These are phyloP conservation scores for Brenthis daphne DNA, from an alignment of 2,888 invertebrate species.

Conservation along the genomic window DNA sequence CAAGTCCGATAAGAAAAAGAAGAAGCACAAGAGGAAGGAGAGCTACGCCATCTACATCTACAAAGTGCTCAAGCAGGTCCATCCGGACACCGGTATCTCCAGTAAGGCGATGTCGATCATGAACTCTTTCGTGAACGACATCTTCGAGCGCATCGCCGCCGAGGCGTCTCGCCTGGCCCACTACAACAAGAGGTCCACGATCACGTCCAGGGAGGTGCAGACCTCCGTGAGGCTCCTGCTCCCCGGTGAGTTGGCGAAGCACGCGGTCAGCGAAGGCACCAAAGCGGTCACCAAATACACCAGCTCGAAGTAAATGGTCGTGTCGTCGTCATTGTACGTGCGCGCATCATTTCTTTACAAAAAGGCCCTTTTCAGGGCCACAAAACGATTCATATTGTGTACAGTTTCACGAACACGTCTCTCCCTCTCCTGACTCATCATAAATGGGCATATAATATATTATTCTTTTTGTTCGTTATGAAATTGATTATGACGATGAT, in stretches of 20 bases:
- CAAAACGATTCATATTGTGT: no score
- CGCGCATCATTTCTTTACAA: slow-evolving; percentile 62
- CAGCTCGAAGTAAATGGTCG: slow-evolving; percentile 78
- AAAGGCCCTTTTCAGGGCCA: no score
- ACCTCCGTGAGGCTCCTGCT: slow-evolving; percentile 85
- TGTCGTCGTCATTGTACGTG: slow-evolving; percentile 88
- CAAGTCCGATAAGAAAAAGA: slow-evolving; percentile 82
- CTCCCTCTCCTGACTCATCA: slow-evolving; percentile 71
- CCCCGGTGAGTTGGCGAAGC: slow-evolving; percentile 87
- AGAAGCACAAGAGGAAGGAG: slow-evolving; percentile 81
- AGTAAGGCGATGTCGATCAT: slow-evolving; percentile 86
- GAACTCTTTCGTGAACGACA: slow-evolving; percentile 88
- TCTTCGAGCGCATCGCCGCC: slow-evolving; percentile 86
- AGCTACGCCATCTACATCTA: slow-evolving; percentile 83
- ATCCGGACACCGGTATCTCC: slow-evolving; percentile 81
- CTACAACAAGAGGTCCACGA: slow-evolving; percentile 85
- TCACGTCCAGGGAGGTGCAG: slow-evolving; percentile 86
- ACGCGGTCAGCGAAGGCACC: slow-evolving; percentile 85
- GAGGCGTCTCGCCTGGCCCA: slow-evolving; percentile 84
- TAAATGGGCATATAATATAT: no score
- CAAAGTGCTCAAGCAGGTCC: slow-evolving; percentile 85
- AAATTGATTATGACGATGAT: no score
- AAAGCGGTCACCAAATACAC: slow-evolving; percentile 85
- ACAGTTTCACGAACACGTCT: slow-evolving; percentile 83
- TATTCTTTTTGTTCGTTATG: no score